Conservation (phyloP, 2,888 invertebrate genomes). For the Parelbella ahira region DNA sequence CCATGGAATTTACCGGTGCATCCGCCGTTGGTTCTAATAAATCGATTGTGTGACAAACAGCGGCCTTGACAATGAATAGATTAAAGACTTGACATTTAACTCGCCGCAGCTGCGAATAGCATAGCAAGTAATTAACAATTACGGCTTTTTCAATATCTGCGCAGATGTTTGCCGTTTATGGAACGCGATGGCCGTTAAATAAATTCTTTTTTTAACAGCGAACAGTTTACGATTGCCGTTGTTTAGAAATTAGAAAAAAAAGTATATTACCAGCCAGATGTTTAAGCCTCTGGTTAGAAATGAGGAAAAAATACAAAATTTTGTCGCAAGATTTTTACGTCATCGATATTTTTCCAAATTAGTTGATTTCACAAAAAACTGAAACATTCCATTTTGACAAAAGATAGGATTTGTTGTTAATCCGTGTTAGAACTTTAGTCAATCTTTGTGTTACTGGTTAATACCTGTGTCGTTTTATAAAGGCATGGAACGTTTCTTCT, state of each 20-base stretch:
- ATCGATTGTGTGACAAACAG: conserved; percentile 27
- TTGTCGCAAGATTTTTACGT: too few species aligned
- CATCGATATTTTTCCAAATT: too few species aligned
- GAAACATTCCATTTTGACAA: too few species aligned
- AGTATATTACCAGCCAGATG: too few species aligned
- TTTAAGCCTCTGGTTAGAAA: conserved; percentile 18
- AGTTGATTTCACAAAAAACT: too few species aligned
- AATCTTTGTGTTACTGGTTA: too few species aligned
- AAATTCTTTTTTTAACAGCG: conserved; percentile 34
- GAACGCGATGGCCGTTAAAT: conserved; percentile 44
- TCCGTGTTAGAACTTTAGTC: too few species aligned
- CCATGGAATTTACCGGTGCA: conserved; percentile 20
- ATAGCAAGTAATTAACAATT: conserved; percentile 54
- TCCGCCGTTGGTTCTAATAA: conserved; percentile 16
- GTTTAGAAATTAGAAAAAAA: too few species aligned
- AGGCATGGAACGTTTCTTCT: too few species aligned
- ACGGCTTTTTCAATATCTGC: conserved; percentile 40
- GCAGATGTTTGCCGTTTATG: conserved; percentile 59
- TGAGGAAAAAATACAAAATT: conserved; percentile 1
- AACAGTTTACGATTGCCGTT: conserved; percentile 28
- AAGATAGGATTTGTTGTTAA: too few species aligned
- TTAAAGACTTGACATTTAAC: conserved; percentile 70
- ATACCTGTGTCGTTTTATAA: too few species aligned
- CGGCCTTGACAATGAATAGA: conserved; percentile 50
- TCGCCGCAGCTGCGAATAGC: conserved; percentile 64